Evolutionary conservation across 1,140 invertebrate genomes (phyloP).

Genomic region (Drosophila saltans): DNA sequence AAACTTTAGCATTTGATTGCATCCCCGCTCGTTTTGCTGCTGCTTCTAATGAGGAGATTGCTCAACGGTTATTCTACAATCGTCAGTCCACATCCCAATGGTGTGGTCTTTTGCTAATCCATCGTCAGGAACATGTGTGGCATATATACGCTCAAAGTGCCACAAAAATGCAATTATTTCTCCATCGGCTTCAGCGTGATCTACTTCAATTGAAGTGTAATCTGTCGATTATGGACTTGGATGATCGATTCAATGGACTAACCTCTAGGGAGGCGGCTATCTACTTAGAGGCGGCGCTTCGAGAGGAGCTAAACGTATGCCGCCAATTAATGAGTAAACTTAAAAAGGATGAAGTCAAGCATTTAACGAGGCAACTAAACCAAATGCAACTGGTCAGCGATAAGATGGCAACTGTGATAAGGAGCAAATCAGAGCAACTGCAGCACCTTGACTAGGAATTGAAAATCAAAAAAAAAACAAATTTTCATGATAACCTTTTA

Average conservation of each 20-base stretch:
- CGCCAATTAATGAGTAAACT: neutral
- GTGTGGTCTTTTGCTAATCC: slow-evolving; percentile 53
- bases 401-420: slow-evolving; percentile 50
- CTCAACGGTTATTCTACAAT: slow-evolving; percentile 61
- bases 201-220: slow-evolving; percentile 59
- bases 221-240: slow-evolving; percentile 33
- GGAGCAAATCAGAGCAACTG: neutral
- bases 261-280: slow-evolving; percentile 20
- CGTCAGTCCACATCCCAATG: slow-evolving; percentile 38
- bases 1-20: neutral
- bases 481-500: neutral
- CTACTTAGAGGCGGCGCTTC: slow-evolving; percentile 43
- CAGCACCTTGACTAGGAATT: slow-evolving; percentile 6
- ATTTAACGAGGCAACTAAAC: slow-evolving; percentile 23
- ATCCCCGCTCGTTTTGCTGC: neutral
- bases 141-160: slow-evolving; percentile 54
- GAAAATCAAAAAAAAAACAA: neutral
- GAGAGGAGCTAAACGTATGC: slow-evolving; percentile 47
- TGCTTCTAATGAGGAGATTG: neutral
- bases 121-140: slow-evolving; percentile 52
- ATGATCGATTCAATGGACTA: neutral
- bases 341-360: neutral
- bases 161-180: slow-evolving; percentile 38
- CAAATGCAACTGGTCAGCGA: slow-evolving; percentile 54
- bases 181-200: slow-evolving; percentile 45